Conservation (phyloP, 92 coral and sea anemone species). For the Chrysogorgia sp. region DNA sequence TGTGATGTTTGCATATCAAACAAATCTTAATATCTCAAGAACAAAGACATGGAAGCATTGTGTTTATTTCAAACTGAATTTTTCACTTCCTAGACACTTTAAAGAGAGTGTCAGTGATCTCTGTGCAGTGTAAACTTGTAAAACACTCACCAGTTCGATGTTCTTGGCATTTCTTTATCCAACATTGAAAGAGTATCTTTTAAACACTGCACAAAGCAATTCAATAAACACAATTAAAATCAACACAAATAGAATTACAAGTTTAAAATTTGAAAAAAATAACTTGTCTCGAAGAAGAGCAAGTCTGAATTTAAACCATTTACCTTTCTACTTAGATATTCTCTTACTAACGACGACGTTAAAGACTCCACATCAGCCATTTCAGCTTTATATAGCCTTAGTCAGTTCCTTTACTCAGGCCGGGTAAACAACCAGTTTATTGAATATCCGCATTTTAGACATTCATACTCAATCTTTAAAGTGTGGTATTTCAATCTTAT, state of each 20-base stretch:
- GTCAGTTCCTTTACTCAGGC: too few species aligned
- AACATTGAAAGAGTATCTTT: conserved; percentile 69
- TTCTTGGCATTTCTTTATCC: conserved; percentile 86
- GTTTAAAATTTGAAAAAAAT: not conserved
- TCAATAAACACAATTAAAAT: not conserved
- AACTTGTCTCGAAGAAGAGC: conserved; percentile 22
- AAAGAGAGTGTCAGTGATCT: too few species aligned
- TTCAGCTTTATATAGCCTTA: not conserved
- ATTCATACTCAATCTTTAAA: not conserved
- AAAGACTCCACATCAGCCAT: conserved; percentile 79
- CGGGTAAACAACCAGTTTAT: not conserved
- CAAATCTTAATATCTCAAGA: too few species aligned
- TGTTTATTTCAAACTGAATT: too few species aligned
- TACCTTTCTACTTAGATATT: conserved; percentile 95
- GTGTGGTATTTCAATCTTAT: not conserved
- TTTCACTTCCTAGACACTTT: not conserved
- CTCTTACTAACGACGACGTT: conserved; percentile 92
- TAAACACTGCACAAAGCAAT: conserved; percentile 63
- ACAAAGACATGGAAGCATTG: too few species aligned
- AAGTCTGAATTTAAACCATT: not conserved
- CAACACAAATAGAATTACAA: not conserved
- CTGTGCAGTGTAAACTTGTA: not conserved
- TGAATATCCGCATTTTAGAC: not conserved
- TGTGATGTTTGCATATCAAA: too few species aligned
- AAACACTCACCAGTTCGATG: conserved; percentile 70